Base-by-base conservation (phyloP, 2,797 vertebrate genomes). In the Karalla daura region DNA sequence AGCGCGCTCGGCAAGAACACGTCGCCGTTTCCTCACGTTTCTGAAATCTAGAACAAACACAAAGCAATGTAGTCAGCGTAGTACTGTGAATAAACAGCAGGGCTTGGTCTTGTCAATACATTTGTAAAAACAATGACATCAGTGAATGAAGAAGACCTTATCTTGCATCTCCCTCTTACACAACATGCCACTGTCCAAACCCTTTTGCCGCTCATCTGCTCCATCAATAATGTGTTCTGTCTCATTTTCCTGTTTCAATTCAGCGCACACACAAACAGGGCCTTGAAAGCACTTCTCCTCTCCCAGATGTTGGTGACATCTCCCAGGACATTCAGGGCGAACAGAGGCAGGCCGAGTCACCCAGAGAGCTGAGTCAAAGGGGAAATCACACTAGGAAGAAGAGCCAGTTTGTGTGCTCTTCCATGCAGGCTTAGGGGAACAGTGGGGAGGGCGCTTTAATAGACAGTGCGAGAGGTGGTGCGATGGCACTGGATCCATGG, bases 401-500 rank as follows among this genome's bases (percentile, higher is more conserved):
- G 58, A 79, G 84, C 51, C 45, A 5, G 81, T 83, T 56, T 83
- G 81, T 80, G 81, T 68, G 56, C 25, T 58, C 55, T 52, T 43
- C 17, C 54, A 24, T 45, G 70, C 64, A 56, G 74, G 78, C 88
- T 81, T 61, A 21, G 72, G 68, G 82, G 80, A 87, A 62, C 69
- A 80, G 79, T 73, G 74, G 86, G 83, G 77, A 80, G 78, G 80
- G 82, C 3, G 63, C 91, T 92, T 92, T 93, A 94, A 91, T 89
- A 92, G 94, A 94, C 91, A 91, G 86, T 92, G 86, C 90, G 93
- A 94, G 93, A 88, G 92, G 90, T 94, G 88, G 63, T 70, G 93
- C 94, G 87, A 95, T 90, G 93, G 94, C 91, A 83, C 88, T 93
- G 93, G 96, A 98, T 95, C 93, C 40, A 94, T 92, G 96, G 95